These are phyloP conservation scores for Nerophis lumbriciformis DNA, from an alignment of 2,113 vertebrate genomes.

Conservation along the genomic window DNA sequence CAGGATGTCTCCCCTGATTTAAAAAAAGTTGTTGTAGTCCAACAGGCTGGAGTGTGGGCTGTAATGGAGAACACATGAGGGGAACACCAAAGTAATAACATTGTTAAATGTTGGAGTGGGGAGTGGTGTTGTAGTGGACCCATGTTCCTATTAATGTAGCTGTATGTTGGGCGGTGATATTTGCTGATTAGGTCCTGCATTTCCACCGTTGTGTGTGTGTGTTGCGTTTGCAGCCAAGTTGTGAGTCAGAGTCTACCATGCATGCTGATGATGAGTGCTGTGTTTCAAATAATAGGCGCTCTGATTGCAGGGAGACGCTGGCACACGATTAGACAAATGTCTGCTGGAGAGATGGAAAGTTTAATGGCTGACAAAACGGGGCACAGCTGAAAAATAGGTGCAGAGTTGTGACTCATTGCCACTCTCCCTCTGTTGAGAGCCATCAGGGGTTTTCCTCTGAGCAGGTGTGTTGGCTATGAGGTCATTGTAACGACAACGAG, in stretches of 20 bases:
- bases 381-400: constrained; percentile 27
- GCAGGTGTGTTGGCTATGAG: constrained; percentile 63
- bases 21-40: constrained; percentile 10
- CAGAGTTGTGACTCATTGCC: constrained; percentile 41
- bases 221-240: constrained; percentile 34
- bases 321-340: constrained; percentile 43
- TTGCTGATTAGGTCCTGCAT: constrained; percentile 64
- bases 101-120: constrained; percentile 7
- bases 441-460: constrained; percentile 48
- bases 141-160: constrained; percentile 29
- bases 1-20: constrained; percentile 2
- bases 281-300: constrained; percentile 33
- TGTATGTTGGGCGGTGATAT: constrained; percentile 32
- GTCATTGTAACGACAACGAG: constrained; percentile 61
- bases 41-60: constrained; percentile 3
- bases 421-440: constrained; percentile 28
- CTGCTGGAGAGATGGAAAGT: constrained; percentile 40
- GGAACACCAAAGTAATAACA: constrained; percentile 16
- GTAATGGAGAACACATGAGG: constrained; percentile 7
- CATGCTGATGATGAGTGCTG: constrained; percentile 24
- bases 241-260: constrained; percentile 32
- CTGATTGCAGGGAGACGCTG: constrained; percentile 46
- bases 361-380: constrained; percentile 48
- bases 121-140: constrained; percentile 10
- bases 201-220: constrained; percentile 33